phyloP scores from a whole-genome alignment of 2,888 invertebrate genomes.

The Epirrhoe tristata region DNA sequence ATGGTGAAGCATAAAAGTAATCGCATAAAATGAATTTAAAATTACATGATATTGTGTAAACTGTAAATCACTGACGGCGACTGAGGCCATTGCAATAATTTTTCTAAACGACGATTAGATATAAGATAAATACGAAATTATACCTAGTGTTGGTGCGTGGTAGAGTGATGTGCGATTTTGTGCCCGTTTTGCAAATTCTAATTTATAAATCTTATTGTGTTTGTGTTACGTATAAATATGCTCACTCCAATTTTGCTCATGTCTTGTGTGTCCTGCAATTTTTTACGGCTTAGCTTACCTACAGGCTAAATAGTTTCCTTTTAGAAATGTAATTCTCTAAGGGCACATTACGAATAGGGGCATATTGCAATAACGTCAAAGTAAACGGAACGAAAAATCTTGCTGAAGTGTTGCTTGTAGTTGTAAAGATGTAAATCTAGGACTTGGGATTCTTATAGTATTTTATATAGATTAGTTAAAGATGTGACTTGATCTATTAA shows the following conservation, averaged over 20 bases:
- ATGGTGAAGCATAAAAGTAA: neutral
- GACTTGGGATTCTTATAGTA: neutral
- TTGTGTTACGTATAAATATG: neutral
- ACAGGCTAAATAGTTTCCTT: neutral
- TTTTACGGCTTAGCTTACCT: neutral
- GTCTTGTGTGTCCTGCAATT: neutral
- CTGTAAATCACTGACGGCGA: neutral
- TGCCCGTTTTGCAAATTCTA: neutral
- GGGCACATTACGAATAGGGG: neutral
- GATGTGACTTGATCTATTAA: conserved; percentile 5
- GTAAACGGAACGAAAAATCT: neutral
- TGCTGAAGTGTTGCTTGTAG: neutral
- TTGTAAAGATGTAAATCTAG: neutral
- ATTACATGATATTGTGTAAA: neutral
- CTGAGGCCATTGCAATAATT: neutral
- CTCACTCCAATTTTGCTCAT: neutral
- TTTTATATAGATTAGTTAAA: neutral
- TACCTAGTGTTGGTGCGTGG: neutral
- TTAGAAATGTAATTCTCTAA: neutral
- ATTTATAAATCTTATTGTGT: neutral
- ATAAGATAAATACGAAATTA: neutral
- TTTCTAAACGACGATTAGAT: neutral
- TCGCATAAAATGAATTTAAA: neutral
- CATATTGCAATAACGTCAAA: neutral
- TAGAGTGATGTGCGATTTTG: neutral